Evolutionary conservation across 1,140 invertebrate species (phyloP), one percentile per base, ranked within the genome.

Genomic region (Leguminivora glycinivorella): DNA sequence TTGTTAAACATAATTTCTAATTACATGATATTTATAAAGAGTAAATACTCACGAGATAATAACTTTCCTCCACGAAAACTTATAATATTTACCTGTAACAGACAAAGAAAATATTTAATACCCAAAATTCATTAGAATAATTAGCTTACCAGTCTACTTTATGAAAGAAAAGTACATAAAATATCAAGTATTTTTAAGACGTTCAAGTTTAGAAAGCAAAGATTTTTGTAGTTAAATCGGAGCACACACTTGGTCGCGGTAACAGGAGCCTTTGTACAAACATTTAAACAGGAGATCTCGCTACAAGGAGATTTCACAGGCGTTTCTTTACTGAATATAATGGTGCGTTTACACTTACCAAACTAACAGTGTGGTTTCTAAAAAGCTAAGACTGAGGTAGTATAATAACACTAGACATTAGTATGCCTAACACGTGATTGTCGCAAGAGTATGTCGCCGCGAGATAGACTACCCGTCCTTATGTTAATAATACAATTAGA

Each of bases 281-380:
- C 66, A 67, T 43, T 67, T 67, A 67, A 67, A 67, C 66, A 67
- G 38, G 1, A 40, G 66, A 43, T 43, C 43, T 12, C n/a, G 38
- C 31, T 43, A 34, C 26, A 17, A 9, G 38, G 6, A 19, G 7
- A 24, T 67, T 67, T 67, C 6, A 22, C 14, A 24, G 38, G 34
- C 17, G 25, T 40, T 67, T 67, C 66, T 67, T 67, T 34, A 22
- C n/a, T 43, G 19, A 6, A 17, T 34, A 17, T 19, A 26, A 9
- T 52, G 14, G 5, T 22, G 17, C 14, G 47, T 22, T 22, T 52
- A 22, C 43, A 17, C 47, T n/a, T 43, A 10, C 40, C n/a, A n/a
- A 43, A 43, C 34, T 38, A 38, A 31, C 38, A 43, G 40, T 14
- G n/a, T n/a, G n/a, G n/a, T n/a, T n/a, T n/a, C n/a, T n/a, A n/a